These are phyloP conservation scores for Coturnix japonica DNA, from an alignment of 2,113 vertebrate species.

Conservation along the genomic window DNA sequence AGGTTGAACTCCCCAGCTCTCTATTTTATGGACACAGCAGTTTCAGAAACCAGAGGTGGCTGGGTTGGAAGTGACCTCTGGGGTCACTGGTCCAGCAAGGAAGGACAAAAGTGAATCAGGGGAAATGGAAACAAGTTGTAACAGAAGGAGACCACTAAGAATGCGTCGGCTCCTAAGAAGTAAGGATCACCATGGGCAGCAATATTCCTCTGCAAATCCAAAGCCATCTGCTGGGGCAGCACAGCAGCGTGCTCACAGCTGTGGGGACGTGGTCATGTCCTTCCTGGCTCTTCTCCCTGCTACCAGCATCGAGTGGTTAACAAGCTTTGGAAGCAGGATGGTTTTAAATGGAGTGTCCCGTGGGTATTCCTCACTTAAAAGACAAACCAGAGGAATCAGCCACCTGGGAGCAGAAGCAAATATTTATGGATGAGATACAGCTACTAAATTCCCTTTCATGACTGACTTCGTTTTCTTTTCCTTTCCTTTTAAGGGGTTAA, in stretches of 20 bases:
- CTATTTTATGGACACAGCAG: not conserved
- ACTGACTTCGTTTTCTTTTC: not conserved
- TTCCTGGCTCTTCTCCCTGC: not conserved
- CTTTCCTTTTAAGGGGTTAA: conserved; percentile 17
- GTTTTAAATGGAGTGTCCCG: not conserved
- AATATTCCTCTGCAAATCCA: conserved; percentile 27
- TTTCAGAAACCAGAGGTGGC: not conserved
- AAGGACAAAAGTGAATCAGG: not conserved
- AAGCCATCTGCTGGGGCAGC: not conserved
- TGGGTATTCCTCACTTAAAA: not conserved
- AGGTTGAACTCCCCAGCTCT: not conserved
- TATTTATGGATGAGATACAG: conserved; percentile 36
- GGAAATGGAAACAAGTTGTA: not conserved
- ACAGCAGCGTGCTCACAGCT: not conserved
- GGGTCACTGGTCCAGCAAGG: not conserved
- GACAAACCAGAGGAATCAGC: not conserved
- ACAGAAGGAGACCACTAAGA: not conserved
- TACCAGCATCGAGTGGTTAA: not conserved
- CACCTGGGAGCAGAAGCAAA: conserved; percentile 44
- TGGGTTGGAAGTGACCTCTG: not conserved
- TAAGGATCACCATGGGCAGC: not conserved
- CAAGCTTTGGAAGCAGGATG: not conserved
- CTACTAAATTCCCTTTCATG: conserved; percentile 44
- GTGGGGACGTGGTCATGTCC: not conserved
- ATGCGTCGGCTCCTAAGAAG: not conserved